Evolutionary conservation across 2,888 invertebrate species (phyloP), one percentile per base, ranked within the genome.

Genomic region (Cosmopolites sordidus): DNA sequence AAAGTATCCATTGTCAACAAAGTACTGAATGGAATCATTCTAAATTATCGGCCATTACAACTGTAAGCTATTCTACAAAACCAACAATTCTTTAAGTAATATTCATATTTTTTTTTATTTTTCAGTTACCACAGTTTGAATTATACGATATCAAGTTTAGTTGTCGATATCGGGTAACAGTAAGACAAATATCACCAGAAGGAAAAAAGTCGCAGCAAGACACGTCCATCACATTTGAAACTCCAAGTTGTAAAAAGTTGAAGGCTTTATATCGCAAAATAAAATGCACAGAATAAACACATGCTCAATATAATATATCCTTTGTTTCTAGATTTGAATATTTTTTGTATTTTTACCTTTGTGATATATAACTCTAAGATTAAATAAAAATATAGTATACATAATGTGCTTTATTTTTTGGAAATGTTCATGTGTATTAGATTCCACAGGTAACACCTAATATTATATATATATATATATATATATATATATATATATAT

Each of bases 101-200:
- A n/a, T 22, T 43, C 6, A 43, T n/a, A n/a, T 27, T 8, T 29
- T 22, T 29, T 30, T 43, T 38, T 4, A 17, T 38, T 56, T 78
- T 76, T 50, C 73, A 82, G 82, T 73, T 73, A 64, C 72, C 76
- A 1, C 72, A 75, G 17, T 81, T 79, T 60, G 80, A 82, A 63
- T 71, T 82, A 22, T 78, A 79, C 63, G 79, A 81, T 63, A 67
- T 82, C 46, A 76, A 78, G 48, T 82, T 80, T 63, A 73, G 76
- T 52, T 82, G 81, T 72, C 76, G 74, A 59, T 82, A 82, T 64
- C 70, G 73, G 61, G 77, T 82, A 5, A 77, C 76, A 56, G 78
- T 82, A 1, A 78, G 77, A 60, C 76, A 69, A 60, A 62, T 69
- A 14, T 61, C 63, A 5, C 44, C 60, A 12, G 66, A 67, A 43